These are phyloP conservation scores for Quadroppia sp. DNA, from an alignment of 2,888 invertebrate genomes.

Conservation along the genomic window DNA sequence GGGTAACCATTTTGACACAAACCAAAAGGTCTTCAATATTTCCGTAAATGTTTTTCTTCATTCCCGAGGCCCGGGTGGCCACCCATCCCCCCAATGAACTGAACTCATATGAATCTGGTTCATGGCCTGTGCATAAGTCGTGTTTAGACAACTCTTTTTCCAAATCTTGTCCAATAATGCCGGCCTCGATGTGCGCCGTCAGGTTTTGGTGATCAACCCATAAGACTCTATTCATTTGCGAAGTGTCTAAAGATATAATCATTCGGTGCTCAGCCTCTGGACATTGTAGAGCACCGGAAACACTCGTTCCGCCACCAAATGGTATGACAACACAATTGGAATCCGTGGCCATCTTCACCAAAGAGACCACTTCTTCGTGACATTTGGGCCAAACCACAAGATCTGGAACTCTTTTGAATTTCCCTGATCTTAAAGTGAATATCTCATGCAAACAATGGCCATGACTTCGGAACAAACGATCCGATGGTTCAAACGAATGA, in stretches of 20 bases:
- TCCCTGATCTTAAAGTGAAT: slow-evolving; percentile 63
- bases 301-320: slow-evolving; percentile 91
- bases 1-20: slow-evolving; percentile 80
- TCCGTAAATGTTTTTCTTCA: slow-evolving; percentile 98
- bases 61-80: slow-evolving; percentile 92
- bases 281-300: slow-evolving; percentile 80
- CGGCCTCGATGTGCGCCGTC: slow-evolving; percentile 76
- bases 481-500: slow-evolving; percentile 69
- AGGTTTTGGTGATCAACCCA: slow-evolving; percentile 86
- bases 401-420: slow-evolving; percentile 80
- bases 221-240: slow-evolving; percentile 89
- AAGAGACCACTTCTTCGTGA: slow-evolving; percentile 76
- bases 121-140: slow-evolving; percentile 88
- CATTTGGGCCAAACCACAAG: slow-evolving; percentile 83
- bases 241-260: slow-evolving; percentile 85
- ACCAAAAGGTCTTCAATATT: slow-evolving; percentile 94
- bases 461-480: slow-evolving; percentile 80
- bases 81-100: slow-evolving; percentile 92
- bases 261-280: slow-evolving; percentile 70
- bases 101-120: slow-evolving; percentile 98
- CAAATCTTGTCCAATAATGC: slow-evolving; percentile 90
- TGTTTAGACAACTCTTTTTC: slow-evolving; percentile 69
- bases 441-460: slow-evolving; percentile 89
- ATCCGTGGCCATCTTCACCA: slow-evolving; percentile 70
- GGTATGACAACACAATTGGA: slow-evolving; percentile 80